These are phyloP conservation scores for Lagothrix lagotricha DNA, from an alignment of 2,797 vertebrate genomes.

Conservation along the genomic window DNA sequence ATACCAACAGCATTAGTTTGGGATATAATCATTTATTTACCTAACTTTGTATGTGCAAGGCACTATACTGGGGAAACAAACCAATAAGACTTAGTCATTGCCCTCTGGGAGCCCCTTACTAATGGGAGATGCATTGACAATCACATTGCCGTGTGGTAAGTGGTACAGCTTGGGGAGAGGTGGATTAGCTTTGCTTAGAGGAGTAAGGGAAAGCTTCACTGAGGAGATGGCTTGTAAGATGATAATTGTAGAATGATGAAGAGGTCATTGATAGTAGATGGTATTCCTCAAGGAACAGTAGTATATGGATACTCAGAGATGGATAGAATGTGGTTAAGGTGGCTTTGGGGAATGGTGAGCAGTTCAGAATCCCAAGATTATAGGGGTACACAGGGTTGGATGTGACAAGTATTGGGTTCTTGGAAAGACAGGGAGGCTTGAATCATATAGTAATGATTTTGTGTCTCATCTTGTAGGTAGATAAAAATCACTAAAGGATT, in stretches of 20 bases:
- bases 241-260: background rate
- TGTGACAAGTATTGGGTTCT: background rate
- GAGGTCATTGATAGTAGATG: background rate
- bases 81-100: background rate
- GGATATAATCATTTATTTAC: conserved; percentile 3
- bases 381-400: background rate
- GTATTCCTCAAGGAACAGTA: background rate
- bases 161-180: background rate
- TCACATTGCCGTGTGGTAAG: background rate
- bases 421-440: background rate
- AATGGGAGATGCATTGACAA: background rate
- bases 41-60: conserved; percentile 16
- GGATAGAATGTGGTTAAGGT: background rate
- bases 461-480: background rate
- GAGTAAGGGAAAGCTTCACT: conserved; percentile 19
- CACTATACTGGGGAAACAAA: background rate
- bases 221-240: background rate
- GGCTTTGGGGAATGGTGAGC: conserved; percentile 25
- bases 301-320: background rate
- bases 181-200: conserved; percentile 15
- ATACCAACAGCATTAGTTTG: conserved; percentile 35
- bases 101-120: conserved; percentile 1
- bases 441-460: conserved; percentile 28
- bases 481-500: conserved; percentile 37
- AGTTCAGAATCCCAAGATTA: conserved; percentile 4